Evolutionary conservation across 1,140 invertebrate species (phyloP).

Genomic region (Scylla paramamosain): DNA sequence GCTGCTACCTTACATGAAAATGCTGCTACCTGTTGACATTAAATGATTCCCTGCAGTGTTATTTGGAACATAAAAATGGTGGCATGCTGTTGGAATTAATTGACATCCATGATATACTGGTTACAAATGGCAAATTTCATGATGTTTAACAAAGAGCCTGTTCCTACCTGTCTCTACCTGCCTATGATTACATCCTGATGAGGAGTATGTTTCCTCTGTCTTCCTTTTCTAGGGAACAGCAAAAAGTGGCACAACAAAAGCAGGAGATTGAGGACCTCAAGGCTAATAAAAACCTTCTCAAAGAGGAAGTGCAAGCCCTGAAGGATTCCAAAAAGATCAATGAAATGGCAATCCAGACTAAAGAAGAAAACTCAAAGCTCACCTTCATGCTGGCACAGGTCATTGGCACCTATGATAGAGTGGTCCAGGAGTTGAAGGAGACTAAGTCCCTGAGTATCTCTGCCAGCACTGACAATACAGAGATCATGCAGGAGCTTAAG

Average conservation of each 20-base stretch:
- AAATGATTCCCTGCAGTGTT: no score
- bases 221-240: conserved; percentile 40
- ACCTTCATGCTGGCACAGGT: conserved; percentile 72
- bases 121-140: no score
- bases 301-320: conserved; percentile 57
- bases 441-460: not conserved
- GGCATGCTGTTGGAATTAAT: no score
- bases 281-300: conserved; percentile 36
- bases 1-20: no score
- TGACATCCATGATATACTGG: no score
- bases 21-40: no score
- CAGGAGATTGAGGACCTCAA: conserved; percentile 61
- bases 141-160: no score
- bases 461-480: not conserved
- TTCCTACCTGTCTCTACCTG: no score
- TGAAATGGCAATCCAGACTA: conserved; percentile 31
- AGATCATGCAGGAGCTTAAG: conserved; percentile 25
- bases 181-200: no score
- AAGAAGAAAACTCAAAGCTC: conserved; percentile 66
- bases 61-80: no score
- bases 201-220: conserved; percentile 65
- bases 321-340: conserved; percentile 59
- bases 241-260: conserved; percentile 63
- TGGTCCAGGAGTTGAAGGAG: conserved; percentile 65
- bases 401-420: conserved; percentile 46